Evolutionary conservation across 1,140 invertebrate species (phyloP).

Genomic region (Frieseomelitta varia): DNA sequence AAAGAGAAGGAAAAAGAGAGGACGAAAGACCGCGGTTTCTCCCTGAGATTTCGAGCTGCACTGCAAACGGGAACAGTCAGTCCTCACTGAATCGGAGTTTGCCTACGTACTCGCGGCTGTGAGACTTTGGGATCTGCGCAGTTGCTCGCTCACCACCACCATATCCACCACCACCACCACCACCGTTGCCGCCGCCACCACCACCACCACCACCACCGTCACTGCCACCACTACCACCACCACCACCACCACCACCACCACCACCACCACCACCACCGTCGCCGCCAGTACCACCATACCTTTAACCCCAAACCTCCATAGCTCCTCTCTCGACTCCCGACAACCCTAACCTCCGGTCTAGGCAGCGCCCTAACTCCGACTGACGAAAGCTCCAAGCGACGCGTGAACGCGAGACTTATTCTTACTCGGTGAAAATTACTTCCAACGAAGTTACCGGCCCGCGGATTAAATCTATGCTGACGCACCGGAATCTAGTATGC

Average conservation of each 20-base stretch:
- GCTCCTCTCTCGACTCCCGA: conserved; percentile 63
- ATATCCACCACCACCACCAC: conserved; percentile 29
- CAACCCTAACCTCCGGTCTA: conserved; percentile 63
- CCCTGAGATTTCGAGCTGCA: conserved; percentile 73
- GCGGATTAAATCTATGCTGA: conserved; percentile 18
- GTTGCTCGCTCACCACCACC: conserved; percentile 66
- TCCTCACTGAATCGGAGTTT: conserved; percentile 77
- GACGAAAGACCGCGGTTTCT: conserved; percentile 68
- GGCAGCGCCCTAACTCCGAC: conserved; percentile 66
- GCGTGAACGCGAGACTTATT: conserved; percentile 63
- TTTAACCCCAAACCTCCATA: conserved; percentile 70
- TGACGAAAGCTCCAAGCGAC: conserved; percentile 55
- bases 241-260: conserved; percentile 50
- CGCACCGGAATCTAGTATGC: not conserved
- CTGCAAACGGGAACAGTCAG: conserved; percentile 75
- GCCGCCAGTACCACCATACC: conserved; percentile 62
- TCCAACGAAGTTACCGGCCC: conserved; percentile 25
- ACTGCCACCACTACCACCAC: too few relatives aligned
- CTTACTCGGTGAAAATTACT: conserved; percentile 56
- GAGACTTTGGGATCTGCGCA: conserved; percentile 76
- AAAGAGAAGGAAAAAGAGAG: conserved; percentile 52
- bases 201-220: conserved; percentile 54
- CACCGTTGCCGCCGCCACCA: conserved; percentile 60
- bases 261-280: conserved; percentile 51
- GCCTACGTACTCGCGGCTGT: conserved; percentile 72